A percentile compares a stretch with the other conserved stretches of the same genome.
Evolutionary conservation across 2,888 invertebrate genomes (phyloP).

Genomic region (Melinaea menophilus): DNA sequence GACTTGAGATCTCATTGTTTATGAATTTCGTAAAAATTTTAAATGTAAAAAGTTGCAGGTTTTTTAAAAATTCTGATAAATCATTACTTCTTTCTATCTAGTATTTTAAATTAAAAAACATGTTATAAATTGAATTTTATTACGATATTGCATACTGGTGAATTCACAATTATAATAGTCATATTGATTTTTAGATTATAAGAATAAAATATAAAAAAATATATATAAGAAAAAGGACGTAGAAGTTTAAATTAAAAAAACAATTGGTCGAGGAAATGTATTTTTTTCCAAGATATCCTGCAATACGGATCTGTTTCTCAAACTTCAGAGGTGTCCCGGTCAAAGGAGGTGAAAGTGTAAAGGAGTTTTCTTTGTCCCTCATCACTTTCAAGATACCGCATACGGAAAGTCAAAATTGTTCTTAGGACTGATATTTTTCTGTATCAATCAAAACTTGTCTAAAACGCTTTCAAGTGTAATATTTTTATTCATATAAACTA

Average conservation of each 20-base stretch:
- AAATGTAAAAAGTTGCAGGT: too few relatives aligned
- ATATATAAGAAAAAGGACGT: constrained; percentile 6
- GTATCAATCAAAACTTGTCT: constrained; percentile 11
- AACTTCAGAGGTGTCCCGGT: constrained; percentile 60
- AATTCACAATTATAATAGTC: too few relatives aligned
- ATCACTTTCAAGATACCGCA: constrained; percentile 44
- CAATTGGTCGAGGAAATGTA: constrained; percentile 44
- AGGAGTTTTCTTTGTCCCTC: constrained; percentile 43
- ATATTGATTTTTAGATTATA: too few relatives aligned
- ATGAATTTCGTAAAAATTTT: too few relatives aligned
- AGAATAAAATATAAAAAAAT: too few relatives aligned
- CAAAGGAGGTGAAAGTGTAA: constrained; percentile 56
- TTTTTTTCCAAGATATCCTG: constrained; percentile 55
- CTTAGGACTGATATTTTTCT: constrained; percentile 20
- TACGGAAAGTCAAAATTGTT: constrained; percentile 28
- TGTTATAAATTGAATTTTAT: too few relatives aligned
- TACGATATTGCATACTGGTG: too few relatives aligned
- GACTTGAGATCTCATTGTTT: too few relatives aligned
- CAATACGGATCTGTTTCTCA: constrained; percentile 54
- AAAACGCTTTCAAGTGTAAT: constrained; percentile 5
- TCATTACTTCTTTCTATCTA: too few relatives aligned
- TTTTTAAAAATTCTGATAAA: too few relatives aligned
- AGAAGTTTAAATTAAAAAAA: constrained; percentile 26
- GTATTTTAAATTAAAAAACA: too few relatives aligned
- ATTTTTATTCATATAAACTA: too few relatives aligned